phyloP scores from a whole-genome alignment of 2,797 vertebrate species.

The Monodelphis domestica region DNA sequence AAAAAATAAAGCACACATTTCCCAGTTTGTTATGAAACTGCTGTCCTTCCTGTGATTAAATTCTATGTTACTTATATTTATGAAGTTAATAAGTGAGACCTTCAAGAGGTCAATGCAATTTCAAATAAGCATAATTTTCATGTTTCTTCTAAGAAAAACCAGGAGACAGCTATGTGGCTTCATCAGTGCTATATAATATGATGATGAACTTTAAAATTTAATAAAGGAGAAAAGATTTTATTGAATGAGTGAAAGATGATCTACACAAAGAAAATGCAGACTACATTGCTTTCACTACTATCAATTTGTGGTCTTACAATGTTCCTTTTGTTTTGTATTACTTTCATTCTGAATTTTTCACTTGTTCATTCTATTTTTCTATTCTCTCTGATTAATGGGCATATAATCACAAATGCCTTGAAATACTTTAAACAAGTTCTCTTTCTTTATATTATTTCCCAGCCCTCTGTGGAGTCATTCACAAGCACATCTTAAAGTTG shows the following conservation, averaged over 20 bases:
- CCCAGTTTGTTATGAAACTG: conserved; percentile 10
- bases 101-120: background rate
- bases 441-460: background rate
- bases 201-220: background rate
- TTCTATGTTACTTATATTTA: background rate
- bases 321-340: conserved; percentile 13
- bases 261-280: background rate
- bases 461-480: conserved; percentile 1
- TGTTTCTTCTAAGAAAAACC: background rate
- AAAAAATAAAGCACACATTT: background rate
- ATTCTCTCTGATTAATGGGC: background rate
- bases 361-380: background rate
- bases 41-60: conserved; percentile 9
- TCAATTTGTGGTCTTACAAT: background rate
- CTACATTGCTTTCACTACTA: background rate
- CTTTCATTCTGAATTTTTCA: background rate
- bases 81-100: background rate
- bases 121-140: background rate
- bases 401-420: background rate
- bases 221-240: conserved; percentile 15
- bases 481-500: background rate
- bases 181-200: background rate
- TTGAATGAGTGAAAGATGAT: background rate
- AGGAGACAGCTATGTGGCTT: background rate
- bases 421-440: conserved; percentile 23